Percentiles rank a stretch among this genome's conserved stretches.
phyloP scores from a whole-genome alignment of 2,113 vertebrate species.

The Rhinoderma darwinii region DNA sequence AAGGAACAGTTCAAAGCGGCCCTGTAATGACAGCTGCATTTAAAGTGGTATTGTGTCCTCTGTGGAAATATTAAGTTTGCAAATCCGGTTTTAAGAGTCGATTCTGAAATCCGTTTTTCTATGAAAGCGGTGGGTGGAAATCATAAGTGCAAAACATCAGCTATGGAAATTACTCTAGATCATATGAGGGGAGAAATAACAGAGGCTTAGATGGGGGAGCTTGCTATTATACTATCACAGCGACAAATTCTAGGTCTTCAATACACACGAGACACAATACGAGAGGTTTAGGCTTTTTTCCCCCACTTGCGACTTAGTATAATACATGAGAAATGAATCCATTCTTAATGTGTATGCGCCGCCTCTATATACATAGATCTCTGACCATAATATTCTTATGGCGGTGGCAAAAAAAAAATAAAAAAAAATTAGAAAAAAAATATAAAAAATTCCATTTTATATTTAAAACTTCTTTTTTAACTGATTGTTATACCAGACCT shows the following conservation, averaged over 20 bases:
- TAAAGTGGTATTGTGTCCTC: neutral
- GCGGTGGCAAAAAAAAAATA: constrained; percentile 24
- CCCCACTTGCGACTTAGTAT: constrained; percentile 28
- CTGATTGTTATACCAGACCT: neutral
- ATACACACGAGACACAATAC: constrained; percentile 50
- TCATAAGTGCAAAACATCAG: constrained; percentile 46
- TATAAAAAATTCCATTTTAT: neutral
- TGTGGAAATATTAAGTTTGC: constrained; percentile 8
- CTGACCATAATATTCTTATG: constrained; percentile 52
- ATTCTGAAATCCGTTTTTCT: constrained; percentile 50
- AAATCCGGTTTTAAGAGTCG: constrained; percentile 46
- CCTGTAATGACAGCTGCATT: constrained; percentile 55
- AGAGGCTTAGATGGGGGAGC: neutral
- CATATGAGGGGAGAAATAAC: constrained; percentile 45
- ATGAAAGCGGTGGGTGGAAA: constrained; percentile 55
- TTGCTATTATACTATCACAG: constrained; percentile 49
- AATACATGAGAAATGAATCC: constrained; percentile 54
- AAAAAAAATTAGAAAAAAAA: neutral
- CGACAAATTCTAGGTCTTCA: constrained; percentile 56
- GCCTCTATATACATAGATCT: constrained; percentile 34
- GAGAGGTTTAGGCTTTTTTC: constrained; percentile 41
- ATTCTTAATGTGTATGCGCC: constrained; percentile 55
- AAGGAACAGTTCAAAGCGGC: constrained; percentile 56
- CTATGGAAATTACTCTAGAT: constrained; percentile 46
- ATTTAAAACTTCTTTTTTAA: constrained; percentile 12